Base-by-base conservation (phyloP, 2,113 vertebrate species). In the Lucifuga dentata region DNA sequence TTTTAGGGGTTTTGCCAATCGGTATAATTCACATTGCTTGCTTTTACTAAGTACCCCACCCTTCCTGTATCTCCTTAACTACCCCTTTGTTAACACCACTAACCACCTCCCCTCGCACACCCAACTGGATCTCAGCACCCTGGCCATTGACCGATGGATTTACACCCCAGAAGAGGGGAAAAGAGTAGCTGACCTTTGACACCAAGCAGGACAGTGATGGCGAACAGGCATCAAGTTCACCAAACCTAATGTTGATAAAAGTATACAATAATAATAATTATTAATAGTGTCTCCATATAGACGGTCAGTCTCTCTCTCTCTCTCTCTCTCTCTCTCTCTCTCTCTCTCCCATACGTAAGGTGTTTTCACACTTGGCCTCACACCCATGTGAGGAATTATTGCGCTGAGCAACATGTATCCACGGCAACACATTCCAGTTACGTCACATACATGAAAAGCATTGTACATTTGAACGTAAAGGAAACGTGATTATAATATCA, bases 41-140 rank as follows among this genome's bases (percentile, higher is more conserved):
- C 81, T 80, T 72, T 78, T 74, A 70, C 69, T 60, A 74, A 83
- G 68, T 26, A 62, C 73, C 38, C 68, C 17, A 56, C 44, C 53
- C 61, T 46, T 68, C 69, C 55, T 21, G 13, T 66, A 16, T 55
- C 73, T 59, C 46, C 46, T 50, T 73, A 77, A 81, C 80, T 53
- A 44, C 35, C 43, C 48, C 8, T 2, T 50, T 75, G 26, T 87
- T 84, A 81, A 85, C 73, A n/a, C 78, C 64, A 83, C 77, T 87
- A 88, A 88, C 81, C 51, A 46, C 12, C 66, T 12, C 35, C 46
- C 29, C 61, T 41, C 17, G 41, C 71, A 79, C 43, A 21, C 19
- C 32, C 3, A n/a, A 48, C 39, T 20, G 52, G 70, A 76, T 49
- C 58, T 52, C 46, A 46, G 41, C 43, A 32, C 23, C 62, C 36